Evolutionary conservation across 2,888 invertebrate species (phyloP).

Genomic region (Cheilosia vulpina): DNA sequence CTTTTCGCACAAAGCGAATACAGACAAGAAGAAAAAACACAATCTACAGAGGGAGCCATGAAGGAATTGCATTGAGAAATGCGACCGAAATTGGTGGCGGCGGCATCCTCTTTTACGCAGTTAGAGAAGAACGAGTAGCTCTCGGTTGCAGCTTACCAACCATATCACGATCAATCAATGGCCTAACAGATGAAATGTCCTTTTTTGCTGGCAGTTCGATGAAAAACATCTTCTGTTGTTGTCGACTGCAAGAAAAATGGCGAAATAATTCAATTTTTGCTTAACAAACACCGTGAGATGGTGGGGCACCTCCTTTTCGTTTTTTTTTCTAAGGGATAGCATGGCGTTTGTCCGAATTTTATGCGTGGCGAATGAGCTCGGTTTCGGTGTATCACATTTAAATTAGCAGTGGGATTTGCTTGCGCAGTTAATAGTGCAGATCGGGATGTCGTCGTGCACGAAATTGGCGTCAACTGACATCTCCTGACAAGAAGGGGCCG

Average conservation of each 20-base stretch:
- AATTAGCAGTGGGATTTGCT: conserved; percentile 71
- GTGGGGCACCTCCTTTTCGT: too few species aligned
- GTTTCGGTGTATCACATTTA: conserved; percentile 57
- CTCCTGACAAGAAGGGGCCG: conserved; percentile 26
- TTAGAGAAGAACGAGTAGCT: conserved; percentile 10
- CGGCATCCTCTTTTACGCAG: conserved; percentile 72
- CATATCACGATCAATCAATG: conserved; percentile 78
- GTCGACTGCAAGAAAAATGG: conserved; percentile 33
- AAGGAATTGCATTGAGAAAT: conserved; percentile 72
- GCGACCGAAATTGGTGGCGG: conserved; percentile 77
- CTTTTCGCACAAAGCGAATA: conserved; percentile 18
- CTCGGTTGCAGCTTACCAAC: conserved; percentile 70
- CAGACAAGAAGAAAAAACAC: conserved; percentile 8
- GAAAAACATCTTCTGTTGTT: conserved; percentile 51
- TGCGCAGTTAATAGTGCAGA: conserved; percentile 34
- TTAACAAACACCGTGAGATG: conserved; percentile 26
- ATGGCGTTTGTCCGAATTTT: conserved; percentile 19
- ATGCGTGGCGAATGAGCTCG: conserved; percentile 13
- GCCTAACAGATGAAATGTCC: conserved; percentile 75
- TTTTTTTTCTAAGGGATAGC: conserved; percentile 15
- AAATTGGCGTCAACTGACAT: conserved; percentile 59
- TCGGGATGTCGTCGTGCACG: conserved; percentile 24
- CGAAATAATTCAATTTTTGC: conserved; percentile 60
- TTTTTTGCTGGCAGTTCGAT: conserved; percentile 63
- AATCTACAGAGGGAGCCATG: conserved; percentile 22